Conservation (phyloP, 2,888 invertebrate species). For the Pseudococcus viburni region DNA sequence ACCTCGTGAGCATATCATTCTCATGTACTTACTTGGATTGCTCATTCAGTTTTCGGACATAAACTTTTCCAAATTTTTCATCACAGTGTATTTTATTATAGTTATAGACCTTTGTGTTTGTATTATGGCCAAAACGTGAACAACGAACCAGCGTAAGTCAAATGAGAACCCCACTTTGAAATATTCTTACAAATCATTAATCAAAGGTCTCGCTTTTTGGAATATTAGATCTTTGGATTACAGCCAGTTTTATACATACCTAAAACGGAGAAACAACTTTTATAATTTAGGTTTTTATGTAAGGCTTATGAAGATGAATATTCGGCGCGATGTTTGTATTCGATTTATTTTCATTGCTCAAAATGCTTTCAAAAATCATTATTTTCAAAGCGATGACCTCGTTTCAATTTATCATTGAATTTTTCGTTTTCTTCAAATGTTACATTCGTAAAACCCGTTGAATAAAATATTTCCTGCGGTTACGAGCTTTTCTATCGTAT, state of each 20-base stretch:
- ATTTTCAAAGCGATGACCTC: conserved; percentile 18
- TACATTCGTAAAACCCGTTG: neutral
- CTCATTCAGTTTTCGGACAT: neutral
- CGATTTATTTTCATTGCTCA: neutral
- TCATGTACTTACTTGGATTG: too few relatives aligned
- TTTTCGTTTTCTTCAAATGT: conserved; percentile 8
- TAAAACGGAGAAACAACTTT: conserved; percentile 27
- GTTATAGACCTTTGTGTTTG: neutral
- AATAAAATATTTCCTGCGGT: neutral
- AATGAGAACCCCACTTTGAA: conserved; percentile 3
- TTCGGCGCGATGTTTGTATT: conserved; percentile 25
- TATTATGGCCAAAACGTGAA: neutral
- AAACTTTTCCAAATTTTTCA: neutral
- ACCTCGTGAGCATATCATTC: too few relatives aligned
- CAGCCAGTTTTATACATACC: conserved; percentile 15
- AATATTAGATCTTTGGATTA: conserved; percentile 31
- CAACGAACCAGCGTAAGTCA: neutral
- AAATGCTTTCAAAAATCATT: conserved; percentile 36
- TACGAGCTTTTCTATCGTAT: neutral
- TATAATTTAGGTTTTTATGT: conserved; percentile 32
- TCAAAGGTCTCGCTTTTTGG: conserved; percentile 31
- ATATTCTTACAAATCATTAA: conserved; percentile 47
- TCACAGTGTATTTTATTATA: neutral
- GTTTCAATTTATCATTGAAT: conserved; percentile 17
- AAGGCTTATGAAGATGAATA: conserved; percentile 26